phyloP scores from a whole-genome alignment of 30 jellyfish, hydroid and myxozoan genomes.

The Cassiopea andromeda region DNA sequence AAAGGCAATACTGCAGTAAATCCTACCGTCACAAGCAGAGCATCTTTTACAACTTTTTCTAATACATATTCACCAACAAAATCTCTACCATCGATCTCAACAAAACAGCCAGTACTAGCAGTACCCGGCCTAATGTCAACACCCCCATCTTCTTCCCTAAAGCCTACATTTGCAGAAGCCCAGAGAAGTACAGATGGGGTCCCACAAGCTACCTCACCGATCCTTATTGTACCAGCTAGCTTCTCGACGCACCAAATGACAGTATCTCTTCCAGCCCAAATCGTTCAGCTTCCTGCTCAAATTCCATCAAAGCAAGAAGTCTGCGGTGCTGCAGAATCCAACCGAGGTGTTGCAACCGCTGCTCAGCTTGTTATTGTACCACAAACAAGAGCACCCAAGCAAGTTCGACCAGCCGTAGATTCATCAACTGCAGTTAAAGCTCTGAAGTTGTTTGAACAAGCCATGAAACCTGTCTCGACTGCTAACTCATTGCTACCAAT shows the following conservation, averaged over 20 bases:
- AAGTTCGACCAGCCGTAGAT: constrained; percentile 54
- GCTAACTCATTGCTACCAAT: neutral
- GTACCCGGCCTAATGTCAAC: constrained; percentile 4
- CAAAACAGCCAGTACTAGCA: neutral
- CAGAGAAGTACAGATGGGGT: neutral
- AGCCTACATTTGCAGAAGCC: constrained; percentile 21
- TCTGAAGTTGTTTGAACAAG: constrained; percentile 28
- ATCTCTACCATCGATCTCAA: neutral
- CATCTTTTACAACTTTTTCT: constrained; percentile 26
- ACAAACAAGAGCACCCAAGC: constrained; percentile 29
- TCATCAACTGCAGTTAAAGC: constrained; percentile 56
- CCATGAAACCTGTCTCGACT: neutral
- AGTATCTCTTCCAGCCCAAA: constrained; percentile 47
- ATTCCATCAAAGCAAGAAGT: constrained; percentile 48
- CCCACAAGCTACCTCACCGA: constrained; percentile 22
- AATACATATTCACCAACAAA: constrained; percentile 24
- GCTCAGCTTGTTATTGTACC: constrained; percentile 58
- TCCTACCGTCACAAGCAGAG: neutral
- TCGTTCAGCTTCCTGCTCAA: constrained; percentile 61
- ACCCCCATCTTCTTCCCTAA: neutral
- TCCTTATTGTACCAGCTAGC: constrained; percentile 31
- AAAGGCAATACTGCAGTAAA: constrained; percentile 17
- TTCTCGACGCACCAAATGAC: constrained; percentile 27
- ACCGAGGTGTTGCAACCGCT: constrained; percentile 54
- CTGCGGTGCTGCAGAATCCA: constrained; percentile 17